These are phyloP conservation scores for Oreotrochilus melanogaster DNA, from an alignment of 2,113 vertebrate species.

Conservation along the genomic window DNA sequence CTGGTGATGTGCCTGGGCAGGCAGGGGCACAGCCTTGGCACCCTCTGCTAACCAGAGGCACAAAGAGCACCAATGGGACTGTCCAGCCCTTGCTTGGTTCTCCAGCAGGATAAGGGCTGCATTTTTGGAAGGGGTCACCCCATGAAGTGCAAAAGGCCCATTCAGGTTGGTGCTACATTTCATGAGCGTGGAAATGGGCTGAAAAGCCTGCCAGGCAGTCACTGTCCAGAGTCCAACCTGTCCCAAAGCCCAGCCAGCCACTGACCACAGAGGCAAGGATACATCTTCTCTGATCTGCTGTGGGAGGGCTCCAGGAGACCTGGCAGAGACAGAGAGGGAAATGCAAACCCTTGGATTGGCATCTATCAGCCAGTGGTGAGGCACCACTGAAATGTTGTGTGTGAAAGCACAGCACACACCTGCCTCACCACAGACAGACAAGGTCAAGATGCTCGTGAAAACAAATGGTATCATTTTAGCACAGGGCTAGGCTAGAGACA, in stretches of 20 bases:
- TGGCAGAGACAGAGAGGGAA: background rate
- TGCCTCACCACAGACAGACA: background rate
- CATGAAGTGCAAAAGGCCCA: background rate
- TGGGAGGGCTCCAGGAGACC: background rate
- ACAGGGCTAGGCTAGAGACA: background rate
- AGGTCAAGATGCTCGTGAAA: background rate
- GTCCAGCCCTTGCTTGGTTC: background rate
- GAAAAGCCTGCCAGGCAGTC: background rate
- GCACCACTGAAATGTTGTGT: fast-evolving
- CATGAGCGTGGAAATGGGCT: fast-evolving
- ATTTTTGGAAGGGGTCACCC: fast-evolving
- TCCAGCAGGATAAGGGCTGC: background rate
- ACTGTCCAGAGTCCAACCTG: background rate
- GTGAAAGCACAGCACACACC: background rate
- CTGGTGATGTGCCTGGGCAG: background rate
- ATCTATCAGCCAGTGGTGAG: background rate
- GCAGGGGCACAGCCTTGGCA: fast-evolving
- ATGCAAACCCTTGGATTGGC: background rate
- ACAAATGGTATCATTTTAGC: background rate
- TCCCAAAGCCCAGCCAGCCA: background rate
- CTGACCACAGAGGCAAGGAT: fast-evolving
- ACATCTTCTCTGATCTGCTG: background rate
- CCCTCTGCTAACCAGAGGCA: background rate
- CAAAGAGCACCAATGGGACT: fast-evolving
- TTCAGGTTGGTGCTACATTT: background rate